A percentile compares a stretch with the other conserved stretches of the same genome.
Evolutionary conservation across 23 tunicate genomes (phyloP).

Genomic region (Halocynthia roretzi): DNA sequence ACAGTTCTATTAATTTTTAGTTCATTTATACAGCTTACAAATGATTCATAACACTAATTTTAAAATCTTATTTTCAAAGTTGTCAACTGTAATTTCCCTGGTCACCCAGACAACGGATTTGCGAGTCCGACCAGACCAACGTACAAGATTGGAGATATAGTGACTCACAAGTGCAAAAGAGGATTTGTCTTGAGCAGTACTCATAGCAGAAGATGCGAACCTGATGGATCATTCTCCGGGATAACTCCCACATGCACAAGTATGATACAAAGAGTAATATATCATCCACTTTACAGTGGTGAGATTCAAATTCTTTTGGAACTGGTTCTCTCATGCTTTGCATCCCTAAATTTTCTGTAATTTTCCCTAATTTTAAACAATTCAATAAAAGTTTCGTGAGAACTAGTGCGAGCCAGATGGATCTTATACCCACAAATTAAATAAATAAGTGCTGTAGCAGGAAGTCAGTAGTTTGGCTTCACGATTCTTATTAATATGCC

Average conservation of each 20-base stretch:
- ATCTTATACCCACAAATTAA: too few relatives aligned
- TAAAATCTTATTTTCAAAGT: not conserved
- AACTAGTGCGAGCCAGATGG: too few relatives aligned
- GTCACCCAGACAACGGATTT: conserved; percentile 10
- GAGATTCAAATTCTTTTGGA: too few relatives aligned
- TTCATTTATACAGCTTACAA: not conserved
- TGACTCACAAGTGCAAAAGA: not conserved
- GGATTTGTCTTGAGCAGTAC: not conserved
- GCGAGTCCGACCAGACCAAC: not conserved
- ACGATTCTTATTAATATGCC: not conserved
- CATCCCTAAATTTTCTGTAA: too few relatives aligned
- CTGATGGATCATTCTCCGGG: conserved; percentile 12
- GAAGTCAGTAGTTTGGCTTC: conserved; percentile 1
- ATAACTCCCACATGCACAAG: conserved; percentile 8
- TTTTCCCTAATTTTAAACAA: too few relatives aligned
- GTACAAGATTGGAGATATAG: not conserved
- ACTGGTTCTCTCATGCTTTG: too few relatives aligned
- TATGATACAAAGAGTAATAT: not conserved
- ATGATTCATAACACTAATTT: not conserved
- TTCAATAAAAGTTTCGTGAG: too few relatives aligned
- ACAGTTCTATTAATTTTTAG: not conserved
- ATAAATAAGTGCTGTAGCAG: not conserved
- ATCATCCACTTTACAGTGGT: too few relatives aligned
- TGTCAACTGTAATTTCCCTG: conserved; percentile 12
- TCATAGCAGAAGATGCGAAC: not conserved